Base-by-base conservation (phyloP, 2,888 invertebrate genomes). In the Diaphora mendica region DNA sequence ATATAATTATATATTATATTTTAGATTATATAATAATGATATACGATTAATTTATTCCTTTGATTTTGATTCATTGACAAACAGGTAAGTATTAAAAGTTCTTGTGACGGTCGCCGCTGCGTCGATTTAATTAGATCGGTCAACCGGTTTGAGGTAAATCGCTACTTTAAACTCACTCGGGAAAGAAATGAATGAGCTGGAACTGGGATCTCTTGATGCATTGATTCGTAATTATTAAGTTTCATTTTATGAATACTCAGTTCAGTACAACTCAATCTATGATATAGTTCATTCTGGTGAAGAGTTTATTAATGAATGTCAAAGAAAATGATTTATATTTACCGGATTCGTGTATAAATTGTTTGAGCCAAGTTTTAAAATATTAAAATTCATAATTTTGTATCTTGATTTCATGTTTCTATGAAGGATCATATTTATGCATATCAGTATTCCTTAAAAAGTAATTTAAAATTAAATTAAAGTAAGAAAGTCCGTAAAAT, bases 91-190 rank as follows among this genome's bases (percentile, higher is more conserved):
- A 72, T 39, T 33, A 72, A 70, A 74, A 66, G 77, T 55, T 70
- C 68, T 68, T 73, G 70, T 67, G 64, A 67, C 69, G 51, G 48
- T 55, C 77, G 70, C 68, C 62, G 15, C 30, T 17, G 30, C n/a
- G 23, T 62, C 68, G 72, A 39, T 77, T 70, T 77, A 77, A 82
- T 79, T 33, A 77, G 17, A 35, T 26, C 15, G 33, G 51, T 68
- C 70, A 74, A 77, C 80, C 68, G 76, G 82, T 74, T 77, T 66
- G n/a, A 30, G 76, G 70, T 77, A 73, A 69, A 70, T 35, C 64
- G 64, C 65, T 55, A 15, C 64, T 20, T 20, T 48, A 69, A 59
- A 65, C 48, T n/a, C 35, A 55, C 64, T 69, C 11, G 39, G 48
- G 17, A 7, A 42, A 67, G 42, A 39, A 67, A n/a, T 48, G 64